phyloP scores from a whole-genome alignment of 1,140 invertebrate genomes.

The Calosoma granatense region DNA sequence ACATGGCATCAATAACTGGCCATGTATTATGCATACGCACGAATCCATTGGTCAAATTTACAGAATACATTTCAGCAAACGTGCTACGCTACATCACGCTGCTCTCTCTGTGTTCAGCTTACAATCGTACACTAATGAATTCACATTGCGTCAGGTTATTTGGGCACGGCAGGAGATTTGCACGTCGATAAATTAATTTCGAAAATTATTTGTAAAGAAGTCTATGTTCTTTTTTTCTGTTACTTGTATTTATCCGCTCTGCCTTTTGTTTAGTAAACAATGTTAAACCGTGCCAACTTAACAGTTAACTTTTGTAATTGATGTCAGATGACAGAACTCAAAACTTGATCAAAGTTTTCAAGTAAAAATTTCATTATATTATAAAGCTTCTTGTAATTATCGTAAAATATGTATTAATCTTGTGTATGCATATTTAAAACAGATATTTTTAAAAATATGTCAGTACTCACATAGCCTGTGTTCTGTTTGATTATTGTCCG shows the following conservation, averaged over 20 bases:
- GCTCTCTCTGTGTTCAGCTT: not conserved
- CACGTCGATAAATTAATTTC: slow-evolving; percentile 3
- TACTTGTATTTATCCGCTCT: not conserved
- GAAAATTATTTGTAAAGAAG: not conserved
- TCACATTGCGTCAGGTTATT: not conserved
- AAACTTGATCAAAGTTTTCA: too few relatives aligned
- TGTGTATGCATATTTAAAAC: too few relatives aligned
- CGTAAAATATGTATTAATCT: too few relatives aligned
- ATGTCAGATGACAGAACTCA: too few relatives aligned
- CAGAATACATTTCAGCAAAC: slow-evolving; percentile 3
- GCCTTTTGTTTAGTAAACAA: not conserved
- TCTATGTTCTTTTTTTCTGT: not conserved
- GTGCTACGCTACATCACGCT: not conserved
- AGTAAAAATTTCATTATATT: too few relatives aligned
- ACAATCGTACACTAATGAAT: not conserved
- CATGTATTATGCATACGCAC: slow-evolving; percentile 2
- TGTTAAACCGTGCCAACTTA: not conserved
- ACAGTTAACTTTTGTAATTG: not conserved
- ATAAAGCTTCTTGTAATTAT: too few relatives aligned
- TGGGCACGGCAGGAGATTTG: not conserved
- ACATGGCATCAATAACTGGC: slow-evolving; percentile 4
- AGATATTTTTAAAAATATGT: too few relatives aligned
- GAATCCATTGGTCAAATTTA: slow-evolving; percentile 6
- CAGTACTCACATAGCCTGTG: too few relatives aligned
- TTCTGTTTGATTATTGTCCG: too few relatives aligned